Evolutionary conservation across 2,888 invertebrate species (phyloP), one percentile per base, ranked within the genome.

Genomic region (Leistus spinibarbis): DNA sequence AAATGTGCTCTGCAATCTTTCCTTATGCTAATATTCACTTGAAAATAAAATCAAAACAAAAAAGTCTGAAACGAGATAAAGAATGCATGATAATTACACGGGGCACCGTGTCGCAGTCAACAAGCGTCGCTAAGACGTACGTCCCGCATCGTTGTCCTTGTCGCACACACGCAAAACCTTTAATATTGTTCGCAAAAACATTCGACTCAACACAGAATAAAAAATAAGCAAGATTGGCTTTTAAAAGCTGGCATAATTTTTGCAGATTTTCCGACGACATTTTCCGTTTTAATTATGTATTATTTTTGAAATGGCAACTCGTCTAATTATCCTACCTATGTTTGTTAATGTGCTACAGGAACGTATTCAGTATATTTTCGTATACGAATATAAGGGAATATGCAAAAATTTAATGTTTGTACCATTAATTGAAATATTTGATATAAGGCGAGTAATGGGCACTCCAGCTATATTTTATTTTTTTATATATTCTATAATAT

Each of bases 51-150:
- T 57, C 17, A 60, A 60, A 17, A 60, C 13, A 17, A 60, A n/a
- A n/a, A 60, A 22, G 13, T 10, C 7, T 20, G 81, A 82, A 82
- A 83, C 80, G 80, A 78, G 82, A 84, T 83, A 82, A 84, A 84
- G 83, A 84, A 84, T 84, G 81, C 82, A 82, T 82, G 81, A 81
- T 83, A 84, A 84, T 84, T 83, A 82, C 80, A 77, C 60, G 16
- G 10, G 53, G 73, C 60, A 67, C 19, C 1, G 60, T 66, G 60
- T 60, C 53, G 66, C 73, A 10, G 66, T 7, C 27, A 56, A 60
- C 62, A 73, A n/a, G n/a, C n/a, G n/a, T n/a, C n/a, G 66, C 60
- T 54, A 27, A 23, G 62, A 67, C 67, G 60, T 54, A 66, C 64
- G 64, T 64, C 13, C 17, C 13, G 9, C 10, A n/a, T n/a, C 20